Evolutionary conservation across 2,113 vertebrate species (phyloP), one percentile per base, ranked within the genome.

Genomic region (Osmerus eperlanus): DNA sequence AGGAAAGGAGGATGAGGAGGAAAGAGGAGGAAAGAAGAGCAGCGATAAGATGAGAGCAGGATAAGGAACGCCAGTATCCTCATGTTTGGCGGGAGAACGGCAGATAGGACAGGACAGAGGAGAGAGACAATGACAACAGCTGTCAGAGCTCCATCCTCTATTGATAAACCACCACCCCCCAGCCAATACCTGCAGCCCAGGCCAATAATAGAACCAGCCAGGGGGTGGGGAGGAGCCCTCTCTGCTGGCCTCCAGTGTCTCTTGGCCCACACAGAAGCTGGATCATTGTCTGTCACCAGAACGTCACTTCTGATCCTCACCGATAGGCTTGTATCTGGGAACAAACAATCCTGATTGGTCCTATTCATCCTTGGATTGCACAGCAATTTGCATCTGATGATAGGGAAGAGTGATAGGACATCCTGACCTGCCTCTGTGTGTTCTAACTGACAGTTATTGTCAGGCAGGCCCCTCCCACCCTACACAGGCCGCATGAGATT

Each of bases 281-380:
- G 41, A 47, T 12, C 41, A 11, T 47, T 47, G 41, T 47, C 41
- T 47, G 41, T 61, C 60, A 11, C 13, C 0, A 25, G n/a, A 69
- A 60, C 3, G 21, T 72, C 1, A 55, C 1, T 19, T 4, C 47
- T 41, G 85, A 82, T 65, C 5, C 55, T 63, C 32, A 51, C 70
- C 3, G 83, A 90, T 86, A 83, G 77, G 60, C 36, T 84, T 84
- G 81, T 84, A 63, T 74, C 70, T 47, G 3, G 41, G 16, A 59
- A 69, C 3, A n/a, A 76, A 23, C 29, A 19, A 4, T 16, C 28
- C 72, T 82, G 78, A 78, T 85, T 82, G 69, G 66, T 70, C 14
- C 29, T 61, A 70, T 77, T 85, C 73, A 70, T 65, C 83, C 69
- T 59, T 2, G 55, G 80, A 82, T 75, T 77, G 76, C 74, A 23